Percentiles rank a stretch among this genome's conserved stretches.
These are phyloP conservation scores for Xyrichtys novacula DNA, from an alignment of 2,797 vertebrate genomes.

Conservation along the genomic window DNA sequence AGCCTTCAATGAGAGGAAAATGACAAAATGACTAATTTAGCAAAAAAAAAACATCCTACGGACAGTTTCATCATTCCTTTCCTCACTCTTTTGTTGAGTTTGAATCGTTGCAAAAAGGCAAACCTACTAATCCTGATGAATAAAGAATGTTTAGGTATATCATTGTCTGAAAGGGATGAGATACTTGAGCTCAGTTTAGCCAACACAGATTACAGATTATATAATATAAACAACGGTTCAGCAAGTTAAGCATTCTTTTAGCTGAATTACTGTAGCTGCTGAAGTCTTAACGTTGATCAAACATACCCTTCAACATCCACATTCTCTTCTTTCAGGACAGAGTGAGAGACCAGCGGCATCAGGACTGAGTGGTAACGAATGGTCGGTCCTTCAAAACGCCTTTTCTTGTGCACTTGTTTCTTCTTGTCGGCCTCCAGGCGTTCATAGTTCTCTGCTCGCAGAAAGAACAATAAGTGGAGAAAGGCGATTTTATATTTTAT, in stretches of 20 bases:
- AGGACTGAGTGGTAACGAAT: conserved; percentile 94
- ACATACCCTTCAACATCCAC: conserved; percentile 95
- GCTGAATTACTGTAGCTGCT: neutral
- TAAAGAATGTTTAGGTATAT: conserved; percentile 2
- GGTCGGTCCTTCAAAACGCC: conserved; percentile 90
- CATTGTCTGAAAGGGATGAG: conserved; percentile 15
- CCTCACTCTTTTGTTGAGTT: neutral
- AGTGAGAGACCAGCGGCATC: conserved; percentile 91
- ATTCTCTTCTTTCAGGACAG: conserved; percentile 91
- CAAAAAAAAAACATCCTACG: neutral
- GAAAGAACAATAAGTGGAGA: conserved; percentile 11
- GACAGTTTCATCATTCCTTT: neutral
- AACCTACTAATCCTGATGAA: neutral
- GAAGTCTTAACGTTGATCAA: neutral
- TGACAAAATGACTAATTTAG: neutral
- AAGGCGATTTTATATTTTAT: no score
- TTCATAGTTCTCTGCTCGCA: conserved; percentile 92
- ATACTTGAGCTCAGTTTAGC: conserved; percentile 3
- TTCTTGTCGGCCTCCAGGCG: conserved; percentile 96
- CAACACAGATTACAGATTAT: conserved; percentile 10
- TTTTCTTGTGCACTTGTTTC: conserved; percentile 96
- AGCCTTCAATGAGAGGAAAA: conserved; percentile 79
- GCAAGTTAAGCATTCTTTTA: neutral
- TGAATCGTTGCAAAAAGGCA: neutral
- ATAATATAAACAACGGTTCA: neutral